phyloP scores from a whole-genome alignment of 2,113 vertebrate genomes.

The Loxodonta africana region DNA sequence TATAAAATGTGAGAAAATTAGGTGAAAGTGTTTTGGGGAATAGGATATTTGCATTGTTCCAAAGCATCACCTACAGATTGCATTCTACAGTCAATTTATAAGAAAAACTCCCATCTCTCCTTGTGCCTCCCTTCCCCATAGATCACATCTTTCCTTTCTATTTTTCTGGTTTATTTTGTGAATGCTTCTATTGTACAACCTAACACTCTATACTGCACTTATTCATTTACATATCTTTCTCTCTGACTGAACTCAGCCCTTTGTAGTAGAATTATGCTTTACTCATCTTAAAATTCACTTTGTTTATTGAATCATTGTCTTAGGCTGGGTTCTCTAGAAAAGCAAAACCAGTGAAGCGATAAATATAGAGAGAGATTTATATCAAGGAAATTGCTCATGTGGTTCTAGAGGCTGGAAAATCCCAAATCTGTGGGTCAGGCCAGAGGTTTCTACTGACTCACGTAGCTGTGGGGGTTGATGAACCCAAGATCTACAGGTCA shows the following conservation, averaged over 20 bases:
- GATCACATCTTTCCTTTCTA: not conserved
- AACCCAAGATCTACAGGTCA: too few relatives aligned
- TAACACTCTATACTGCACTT: not conserved
- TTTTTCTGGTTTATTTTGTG: not conserved
- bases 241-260: not conserved
- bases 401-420: too few relatives aligned
- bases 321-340: too few relatives aligned
- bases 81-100: not conserved
- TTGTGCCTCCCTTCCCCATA: not conserved
- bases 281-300: not conserved
- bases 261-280: not conserved
- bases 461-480: too few relatives aligned
- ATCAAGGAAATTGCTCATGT: too few relatives aligned
- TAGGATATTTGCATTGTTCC: not conserved
- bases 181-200: not conserved
- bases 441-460: too few relatives aligned
- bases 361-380: too few relatives aligned
- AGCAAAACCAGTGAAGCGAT: too few relatives aligned
- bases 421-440: too few relatives aligned
- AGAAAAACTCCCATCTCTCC: not conserved
- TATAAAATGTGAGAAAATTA: constrained; percentile 6
- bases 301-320: not conserved
- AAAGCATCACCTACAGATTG: not conserved
- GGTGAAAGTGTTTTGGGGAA: not conserved
- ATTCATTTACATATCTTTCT: not conserved